These are phyloP conservation scores for Eunapius fragilis DNA, from an alignment of 37 sponge, comb jelly and placozoan species.

Conservation along the genomic window DNA sequence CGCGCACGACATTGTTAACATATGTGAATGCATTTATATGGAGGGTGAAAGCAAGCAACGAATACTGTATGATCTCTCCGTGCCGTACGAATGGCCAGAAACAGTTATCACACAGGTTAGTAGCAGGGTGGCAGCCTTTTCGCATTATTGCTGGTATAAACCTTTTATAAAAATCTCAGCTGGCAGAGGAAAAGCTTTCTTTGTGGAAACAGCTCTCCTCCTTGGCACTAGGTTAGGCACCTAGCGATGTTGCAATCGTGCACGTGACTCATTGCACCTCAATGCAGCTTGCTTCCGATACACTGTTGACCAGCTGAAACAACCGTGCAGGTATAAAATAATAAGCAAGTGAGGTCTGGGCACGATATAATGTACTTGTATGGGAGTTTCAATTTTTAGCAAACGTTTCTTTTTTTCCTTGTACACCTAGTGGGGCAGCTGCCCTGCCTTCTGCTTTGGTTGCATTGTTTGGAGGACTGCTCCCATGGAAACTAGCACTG, in stretches of 20 bases:
- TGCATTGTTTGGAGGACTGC: not conserved
- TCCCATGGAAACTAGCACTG: constrained; percentile 57
- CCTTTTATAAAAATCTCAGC: not conserved
- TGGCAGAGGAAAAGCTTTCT: constrained; percentile 11
- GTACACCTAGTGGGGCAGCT: not conserved
- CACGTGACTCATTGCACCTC: not conserved
- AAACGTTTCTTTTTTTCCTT: not conserved
- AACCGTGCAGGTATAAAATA: not conserved
- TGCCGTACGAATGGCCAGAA: not conserved
- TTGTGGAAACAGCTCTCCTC: not conserved
- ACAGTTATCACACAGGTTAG: not conserved
- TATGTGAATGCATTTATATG: not conserved
- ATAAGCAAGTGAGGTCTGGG: not conserved
- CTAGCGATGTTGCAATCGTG: not conserved
- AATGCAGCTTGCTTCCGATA: not conserved
- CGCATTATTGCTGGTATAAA: too few species aligned
- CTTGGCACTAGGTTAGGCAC: not conserved
- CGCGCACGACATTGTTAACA: not conserved
- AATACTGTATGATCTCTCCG: not conserved
- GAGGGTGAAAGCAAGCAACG: not conserved
- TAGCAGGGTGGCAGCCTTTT: not conserved
- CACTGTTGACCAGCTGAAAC: not conserved
- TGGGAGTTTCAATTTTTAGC: not conserved
- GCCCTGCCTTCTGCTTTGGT: not conserved
- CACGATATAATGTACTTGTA: not conserved